Evolutionary conservation across 2,113 vertebrate species (phyloP).

Genomic region (Grammomys dolichurus): DNA sequence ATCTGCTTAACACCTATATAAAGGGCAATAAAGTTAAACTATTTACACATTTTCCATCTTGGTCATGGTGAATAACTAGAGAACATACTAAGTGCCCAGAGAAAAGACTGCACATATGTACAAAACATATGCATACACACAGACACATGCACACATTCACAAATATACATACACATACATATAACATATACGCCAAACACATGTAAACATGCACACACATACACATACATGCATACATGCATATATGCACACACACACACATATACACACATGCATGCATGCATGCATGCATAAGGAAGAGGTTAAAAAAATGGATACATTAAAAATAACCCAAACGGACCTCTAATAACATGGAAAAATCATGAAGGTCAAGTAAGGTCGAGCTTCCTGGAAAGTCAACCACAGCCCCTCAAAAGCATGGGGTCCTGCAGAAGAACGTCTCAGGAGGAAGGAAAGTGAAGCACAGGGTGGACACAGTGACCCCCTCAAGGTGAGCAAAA

Average conservation of each 20-base stretch:
- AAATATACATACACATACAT: not conserved
- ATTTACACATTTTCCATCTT: slow-evolving; percentile 63
- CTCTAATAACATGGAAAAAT: not conserved
- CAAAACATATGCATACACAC: no score
- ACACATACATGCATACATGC: no score
- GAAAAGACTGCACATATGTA: not conserved
- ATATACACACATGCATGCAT: not conserved
- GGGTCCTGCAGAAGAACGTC: not conserved
- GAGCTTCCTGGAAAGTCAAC: not conserved
- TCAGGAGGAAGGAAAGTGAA: not conserved
- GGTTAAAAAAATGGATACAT: not conserved
- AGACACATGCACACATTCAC: not conserved
- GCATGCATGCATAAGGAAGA: not conserved
- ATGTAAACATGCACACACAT: not conserved
- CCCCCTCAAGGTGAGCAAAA: not conserved
- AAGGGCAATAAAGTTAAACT: slow-evolving; percentile 69
- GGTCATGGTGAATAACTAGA: not conserved
- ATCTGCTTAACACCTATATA: slow-evolving; percentile 58
- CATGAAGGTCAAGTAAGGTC: not conserved
- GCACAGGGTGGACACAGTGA: rapidly evolving
- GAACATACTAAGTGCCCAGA: slow-evolving; percentile 26
- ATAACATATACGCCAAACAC: not conserved
- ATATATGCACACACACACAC: not conserved
- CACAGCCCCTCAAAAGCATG: not conserved
- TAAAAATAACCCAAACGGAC: not conserved